Percentiles rank a stretch among this genome's conserved stretches.
Evolutionary conservation across 2,888 invertebrate species (phyloP).

Genomic region (Metallyticus violacea): DNA sequence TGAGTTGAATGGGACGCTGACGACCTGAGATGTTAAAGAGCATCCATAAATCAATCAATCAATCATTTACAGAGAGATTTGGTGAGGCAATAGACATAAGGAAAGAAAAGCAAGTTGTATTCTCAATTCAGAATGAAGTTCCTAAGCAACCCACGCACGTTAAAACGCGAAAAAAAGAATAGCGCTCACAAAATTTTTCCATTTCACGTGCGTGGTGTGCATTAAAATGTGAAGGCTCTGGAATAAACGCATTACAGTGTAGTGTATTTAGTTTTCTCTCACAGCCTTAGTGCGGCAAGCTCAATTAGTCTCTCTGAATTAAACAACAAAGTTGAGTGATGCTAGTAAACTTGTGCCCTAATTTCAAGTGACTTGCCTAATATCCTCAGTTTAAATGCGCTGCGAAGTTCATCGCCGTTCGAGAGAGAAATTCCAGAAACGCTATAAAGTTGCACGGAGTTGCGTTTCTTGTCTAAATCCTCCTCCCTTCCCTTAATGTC

Average conservation of each 20-base stretch:
- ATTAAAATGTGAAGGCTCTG: background rate
- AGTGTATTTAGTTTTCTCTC: too few relatives aligned
- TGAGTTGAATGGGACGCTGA: too few relatives aligned
- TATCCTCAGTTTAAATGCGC: background rate
- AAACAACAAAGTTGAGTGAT: background rate
- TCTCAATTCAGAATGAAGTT: background rate
- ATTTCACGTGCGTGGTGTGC: background rate
- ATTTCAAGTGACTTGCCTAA: background rate
- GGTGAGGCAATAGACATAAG: too few relatives aligned
- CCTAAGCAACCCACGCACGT: background rate
- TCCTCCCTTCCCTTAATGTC: background rate
- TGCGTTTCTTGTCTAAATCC: background rate
- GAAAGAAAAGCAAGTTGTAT: too few relatives aligned
- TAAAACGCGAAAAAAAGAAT: too few relatives aligned
- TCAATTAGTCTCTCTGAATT: background rate
- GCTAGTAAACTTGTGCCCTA: background rate
- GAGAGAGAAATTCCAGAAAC: background rate
- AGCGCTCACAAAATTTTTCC: background rate
- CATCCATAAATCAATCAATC: too few relatives aligned
- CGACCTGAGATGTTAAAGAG: too few relatives aligned
- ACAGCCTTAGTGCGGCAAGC: background rate
- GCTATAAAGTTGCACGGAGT: background rate
- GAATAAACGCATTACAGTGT: background rate
- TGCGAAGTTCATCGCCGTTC: too few relatives aligned
- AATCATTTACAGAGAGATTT: too few relatives aligned